phyloP scores from a whole-genome alignment of 2,113 vertebrate species.

The Cebidichthys violaceus region DNA sequence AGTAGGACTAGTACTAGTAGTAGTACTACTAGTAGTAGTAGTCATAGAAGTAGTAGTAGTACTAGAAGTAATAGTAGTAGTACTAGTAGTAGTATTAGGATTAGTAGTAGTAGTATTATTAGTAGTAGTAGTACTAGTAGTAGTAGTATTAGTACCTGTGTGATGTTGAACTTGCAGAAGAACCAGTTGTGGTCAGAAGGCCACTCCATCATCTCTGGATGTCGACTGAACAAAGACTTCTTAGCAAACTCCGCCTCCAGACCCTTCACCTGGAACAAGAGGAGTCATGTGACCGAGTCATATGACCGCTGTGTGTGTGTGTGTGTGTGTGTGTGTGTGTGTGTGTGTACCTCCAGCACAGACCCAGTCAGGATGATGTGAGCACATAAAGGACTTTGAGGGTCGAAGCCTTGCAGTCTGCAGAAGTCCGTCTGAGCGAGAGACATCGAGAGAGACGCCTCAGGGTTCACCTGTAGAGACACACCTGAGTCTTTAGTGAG shows the following conservation, averaged over 20 bases:
- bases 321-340: constrained; percentile 16
- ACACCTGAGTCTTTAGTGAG: neutral
- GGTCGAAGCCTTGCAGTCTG: constrained; percentile 87
- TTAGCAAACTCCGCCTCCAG: constrained; percentile 87
- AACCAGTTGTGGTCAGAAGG: constrained; percentile 94
- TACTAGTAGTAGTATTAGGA: neutral
- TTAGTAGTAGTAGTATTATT: neutral
- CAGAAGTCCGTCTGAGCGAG: constrained; percentile 94
- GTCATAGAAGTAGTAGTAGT: neutral
- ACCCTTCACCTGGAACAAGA: constrained; percentile 85
- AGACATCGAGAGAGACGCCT: constrained; percentile 92
- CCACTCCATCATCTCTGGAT: constrained; percentile 94
- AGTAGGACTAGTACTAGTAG: neutral
- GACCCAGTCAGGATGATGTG: constrained; percentile 91
- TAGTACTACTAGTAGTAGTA: neutral
- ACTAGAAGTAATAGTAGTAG: neutral
- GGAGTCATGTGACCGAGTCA: neutral
- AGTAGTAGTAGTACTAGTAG: neutral
- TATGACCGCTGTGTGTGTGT: neutral
- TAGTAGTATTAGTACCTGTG: constrained; percentile 69
- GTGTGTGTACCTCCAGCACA: constrained; percentile 84
- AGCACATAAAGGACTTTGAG: constrained; percentile 94
- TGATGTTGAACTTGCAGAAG: constrained; percentile 95
- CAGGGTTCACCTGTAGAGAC: constrained; percentile 83
- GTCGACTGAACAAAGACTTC: constrained; percentile 88